Base-by-base conservation (phyloP, 2,888 invertebrate species). In the Panopea generosa region DNA sequence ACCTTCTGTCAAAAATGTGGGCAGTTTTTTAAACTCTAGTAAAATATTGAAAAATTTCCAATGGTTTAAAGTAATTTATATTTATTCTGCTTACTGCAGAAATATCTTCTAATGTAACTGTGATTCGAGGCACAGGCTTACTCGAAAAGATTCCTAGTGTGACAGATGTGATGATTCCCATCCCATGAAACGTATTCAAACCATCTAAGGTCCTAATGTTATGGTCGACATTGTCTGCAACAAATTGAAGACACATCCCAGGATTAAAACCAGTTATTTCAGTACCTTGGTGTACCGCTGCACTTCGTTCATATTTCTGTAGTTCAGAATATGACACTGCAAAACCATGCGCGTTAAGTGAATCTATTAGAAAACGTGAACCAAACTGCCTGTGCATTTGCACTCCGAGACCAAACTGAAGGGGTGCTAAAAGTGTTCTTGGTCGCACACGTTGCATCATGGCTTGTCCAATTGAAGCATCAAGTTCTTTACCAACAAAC, bases 201-300 rank as follows among this genome's bases (percentile, higher is more conserved):
- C 85, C 84, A 74, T 87, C 84, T 11, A 86, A 24, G 24, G 84
- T 85, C 43, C 75, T 33, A 24, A 77, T 57, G 56, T 83, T 83
- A 75, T 84, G 85, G 67, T 87, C 83, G n/a, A 86, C 77, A 74
- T 85, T 87, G 59, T 87, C 84, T 24, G 84, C 85, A 24, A 59
- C 77, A 73, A 62, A 85, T 56, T 81, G 80, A 16, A 85, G 18
- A 61, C 75, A 74, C 43, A 38, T 24, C 3, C 24, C 43, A 40
- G n/a, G 11, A 9, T 20, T n/a, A 18, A 20, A 57, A 29, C 26
- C 27, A 29, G 67, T 63, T 11, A 82, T 57, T 22, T 62, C 45
- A 49, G 62, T 71, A 24, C 60, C 38, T 9, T 38, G 27, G 9
- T 47, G 22, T 6, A 50, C 72, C 18, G 78, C 79, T n/a, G 77